phyloP scores from a whole-genome alignment of 2,113 vertebrate genomes.

The Mobula birostris region DNA sequence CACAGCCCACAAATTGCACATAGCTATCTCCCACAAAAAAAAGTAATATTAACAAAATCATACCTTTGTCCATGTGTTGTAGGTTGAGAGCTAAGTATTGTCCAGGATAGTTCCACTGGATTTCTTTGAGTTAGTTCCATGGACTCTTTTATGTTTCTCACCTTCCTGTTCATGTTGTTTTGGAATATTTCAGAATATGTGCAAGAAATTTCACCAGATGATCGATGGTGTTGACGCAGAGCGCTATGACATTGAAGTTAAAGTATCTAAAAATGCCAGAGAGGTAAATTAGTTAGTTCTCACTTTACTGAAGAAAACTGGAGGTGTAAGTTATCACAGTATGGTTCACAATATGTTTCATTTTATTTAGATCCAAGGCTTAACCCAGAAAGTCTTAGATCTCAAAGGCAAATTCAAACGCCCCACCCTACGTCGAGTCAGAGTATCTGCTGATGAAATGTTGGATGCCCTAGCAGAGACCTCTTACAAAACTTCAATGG shows the following conservation, averaged over 20 bases:
- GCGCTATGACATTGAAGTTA: slow-evolving; percentile 74
- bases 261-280: slow-evolving; percentile 72
- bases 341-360: background rate
- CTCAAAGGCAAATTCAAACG: slow-evolving; percentile 39
- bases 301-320: background rate
- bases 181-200: slow-evolving; percentile 60
- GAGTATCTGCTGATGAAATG: slow-evolving; percentile 39
- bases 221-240: slow-evolving; percentile 76
- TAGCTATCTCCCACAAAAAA: too few species aligned
- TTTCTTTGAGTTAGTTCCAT: too few species aligned
- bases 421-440: slow-evolving; percentile 28
- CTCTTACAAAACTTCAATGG: slow-evolving; percentile 35
- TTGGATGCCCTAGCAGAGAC: slow-evolving; percentile 30
- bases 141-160: background rate
- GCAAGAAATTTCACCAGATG: slow-evolving; percentile 65
- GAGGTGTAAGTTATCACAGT: background rate
- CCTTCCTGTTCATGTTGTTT: background rate
- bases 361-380: slow-evolving; percentile 26
- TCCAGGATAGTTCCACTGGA: too few species aligned
- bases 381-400: slow-evolving; percentile 35
- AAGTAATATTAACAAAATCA: too few species aligned
- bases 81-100: too few species aligned
- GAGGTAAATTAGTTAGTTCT: slow-evolving; percentile 58
- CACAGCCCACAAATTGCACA: too few species aligned
- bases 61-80: too few species aligned